phyloP scores from a whole-genome alignment of 2,113 vertebrate genomes.

The Eleginops maclovinus region DNA sequence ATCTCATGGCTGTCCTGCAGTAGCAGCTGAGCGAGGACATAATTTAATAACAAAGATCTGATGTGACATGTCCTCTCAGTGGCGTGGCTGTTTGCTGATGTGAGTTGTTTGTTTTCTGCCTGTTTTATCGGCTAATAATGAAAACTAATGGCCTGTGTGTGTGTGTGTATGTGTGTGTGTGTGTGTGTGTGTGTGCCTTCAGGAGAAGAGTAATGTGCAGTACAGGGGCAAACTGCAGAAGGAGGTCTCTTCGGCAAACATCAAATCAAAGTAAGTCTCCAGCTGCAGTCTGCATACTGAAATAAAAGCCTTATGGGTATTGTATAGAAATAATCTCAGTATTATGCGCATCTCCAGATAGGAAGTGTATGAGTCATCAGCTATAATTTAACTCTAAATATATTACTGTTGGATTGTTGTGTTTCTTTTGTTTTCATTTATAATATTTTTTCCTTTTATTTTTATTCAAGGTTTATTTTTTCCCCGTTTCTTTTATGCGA shows the following conservation, averaged over 20 bases:
- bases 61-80: constrained; percentile 1
- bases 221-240: constrained; percentile 80
- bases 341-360: too few species aligned
- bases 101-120: constrained; percentile 29
- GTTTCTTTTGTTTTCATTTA: too few species aligned
- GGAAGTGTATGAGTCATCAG: too few species aligned
- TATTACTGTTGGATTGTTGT: too few species aligned
- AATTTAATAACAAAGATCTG: constrained; percentile 37
- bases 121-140: constrained; percentile 44
- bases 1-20: neutral
- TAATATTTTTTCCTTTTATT: too few species aligned
- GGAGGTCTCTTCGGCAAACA: constrained; percentile 76
- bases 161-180: constrained; percentile 31
- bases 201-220: constrained; percentile 84
- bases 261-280: constrained; percentile 82
- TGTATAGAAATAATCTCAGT: neutral
- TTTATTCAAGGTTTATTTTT: too few species aligned
- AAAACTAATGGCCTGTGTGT: constrained; percentile 31
- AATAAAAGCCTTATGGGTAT: neutral
- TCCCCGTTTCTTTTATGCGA: too few species aligned
- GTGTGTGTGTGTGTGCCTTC: constrained; percentile 49
- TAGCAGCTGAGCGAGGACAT: constrained; percentile 20
- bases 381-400: too few species aligned
- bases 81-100: constrained; percentile 29
- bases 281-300: neutral